Conservation (phyloP, 2,888 invertebrate genomes). For the Tenthredo scrophulariae region DNA sequence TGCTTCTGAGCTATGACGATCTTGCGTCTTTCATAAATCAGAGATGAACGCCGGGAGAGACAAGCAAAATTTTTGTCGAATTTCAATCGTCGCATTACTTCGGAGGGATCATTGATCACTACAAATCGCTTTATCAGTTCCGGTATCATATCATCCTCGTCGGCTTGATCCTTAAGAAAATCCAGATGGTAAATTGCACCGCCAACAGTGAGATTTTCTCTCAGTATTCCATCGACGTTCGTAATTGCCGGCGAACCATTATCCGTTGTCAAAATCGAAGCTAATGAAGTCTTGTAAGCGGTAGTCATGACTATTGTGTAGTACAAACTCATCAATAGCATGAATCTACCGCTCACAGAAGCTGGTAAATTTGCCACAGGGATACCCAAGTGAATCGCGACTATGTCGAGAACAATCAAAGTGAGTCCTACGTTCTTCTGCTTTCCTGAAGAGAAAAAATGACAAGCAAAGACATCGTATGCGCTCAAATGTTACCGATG, state of each 20-base stretch:
- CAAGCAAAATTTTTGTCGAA: not conserved
- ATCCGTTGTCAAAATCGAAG: slow-evolving; percentile 19
- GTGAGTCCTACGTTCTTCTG: not conserved
- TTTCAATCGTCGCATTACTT: not conserved
- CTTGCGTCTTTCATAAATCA: not conserved
- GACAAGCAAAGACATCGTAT: not conserved
- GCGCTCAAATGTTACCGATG: too few species aligned
- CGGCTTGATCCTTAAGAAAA: slow-evolving; percentile 17
- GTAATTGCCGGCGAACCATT: not conserved
- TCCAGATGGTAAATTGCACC: not conserved
- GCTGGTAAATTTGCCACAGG: not conserved
- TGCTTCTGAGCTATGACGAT: not conserved
- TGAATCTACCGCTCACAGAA: not conserved
- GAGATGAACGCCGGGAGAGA: not conserved
- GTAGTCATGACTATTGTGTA: slow-evolving; percentile 16
- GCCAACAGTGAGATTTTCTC: slow-evolving; percentile 19
- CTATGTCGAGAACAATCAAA: not conserved
- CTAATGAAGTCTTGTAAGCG: slow-evolving; percentile 37
- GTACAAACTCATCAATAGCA: not conserved
- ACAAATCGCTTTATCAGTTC: not conserved
- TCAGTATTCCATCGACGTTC: not conserved
- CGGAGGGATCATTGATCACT: not conserved
- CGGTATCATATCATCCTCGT: not conserved
- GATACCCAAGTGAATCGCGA: slow-evolving; percentile 31
- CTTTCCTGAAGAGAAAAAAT: not conserved